A percentile compares a stretch with the other conserved stretches of the same genome.
Evolutionary conservation across 2,888 invertebrate species (phyloP).

Genomic region (Trachelus troglodyta): DNA sequence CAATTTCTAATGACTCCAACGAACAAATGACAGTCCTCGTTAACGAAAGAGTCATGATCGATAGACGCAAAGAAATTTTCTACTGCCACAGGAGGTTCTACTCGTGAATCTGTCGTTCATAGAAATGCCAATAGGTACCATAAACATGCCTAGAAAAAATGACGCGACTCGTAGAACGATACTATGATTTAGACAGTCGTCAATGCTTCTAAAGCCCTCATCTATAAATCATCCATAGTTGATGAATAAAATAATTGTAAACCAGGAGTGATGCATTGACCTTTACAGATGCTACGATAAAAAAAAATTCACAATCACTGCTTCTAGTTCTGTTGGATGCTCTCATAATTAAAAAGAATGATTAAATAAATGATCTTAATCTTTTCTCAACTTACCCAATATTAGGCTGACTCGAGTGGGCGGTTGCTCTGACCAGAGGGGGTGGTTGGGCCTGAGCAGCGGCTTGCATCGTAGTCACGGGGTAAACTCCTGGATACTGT

Average conservation of each 20-base stretch:
- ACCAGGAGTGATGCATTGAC: background rate
- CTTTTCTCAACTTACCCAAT: constrained; percentile 61
- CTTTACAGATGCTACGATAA: background rate
- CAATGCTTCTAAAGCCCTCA: background rate
- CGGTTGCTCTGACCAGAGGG: constrained; percentile 69
- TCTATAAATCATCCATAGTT: background rate
- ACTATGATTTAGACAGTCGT: background rate
- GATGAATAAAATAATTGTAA: background rate
- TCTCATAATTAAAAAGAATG: constrained; percentile 12
- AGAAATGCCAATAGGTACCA: background rate
- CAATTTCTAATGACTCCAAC: background rate
- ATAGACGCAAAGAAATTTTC: background rate
- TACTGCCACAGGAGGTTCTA: background rate
- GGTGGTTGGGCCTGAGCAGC: constrained; percentile 65
- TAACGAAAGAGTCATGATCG: background rate
- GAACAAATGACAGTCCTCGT: background rate
- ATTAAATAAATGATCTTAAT: constrained; percentile 25
- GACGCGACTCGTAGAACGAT: background rate
- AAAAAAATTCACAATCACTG: background rate
- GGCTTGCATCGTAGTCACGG: constrained; percentile 60
- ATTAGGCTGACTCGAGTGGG: constrained; percentile 63
- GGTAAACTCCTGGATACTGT: constrained; percentile 60
- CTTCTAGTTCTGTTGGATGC: background rate
- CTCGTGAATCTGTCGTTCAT: background rate
- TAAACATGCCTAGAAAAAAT: background rate